Evolutionary conservation across 2,888 invertebrate species (phyloP).

Genomic region (Nycteola revayana): DNA sequence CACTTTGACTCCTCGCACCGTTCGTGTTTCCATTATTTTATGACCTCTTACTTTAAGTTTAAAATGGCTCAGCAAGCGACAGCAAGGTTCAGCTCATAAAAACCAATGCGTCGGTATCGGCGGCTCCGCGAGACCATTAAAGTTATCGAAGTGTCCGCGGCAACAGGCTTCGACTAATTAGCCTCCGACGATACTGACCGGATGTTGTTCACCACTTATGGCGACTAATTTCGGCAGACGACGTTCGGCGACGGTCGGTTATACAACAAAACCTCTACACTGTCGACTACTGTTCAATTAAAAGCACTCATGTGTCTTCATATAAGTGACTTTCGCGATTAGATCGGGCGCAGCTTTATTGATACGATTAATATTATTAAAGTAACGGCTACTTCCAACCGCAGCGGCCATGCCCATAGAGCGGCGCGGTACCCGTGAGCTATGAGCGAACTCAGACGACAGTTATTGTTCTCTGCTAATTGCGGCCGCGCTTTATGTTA

Average conservation of each 20-base stretch:
- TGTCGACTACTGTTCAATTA: too few species aligned
- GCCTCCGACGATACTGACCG: slow-evolving; percentile 23
- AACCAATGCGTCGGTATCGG: slow-evolving; percentile 37
- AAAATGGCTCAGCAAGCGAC: neutral
- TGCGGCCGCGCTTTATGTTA: slow-evolving; percentile 47
- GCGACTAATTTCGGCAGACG: slow-evolving; percentile 1
- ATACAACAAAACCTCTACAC: too few species aligned
- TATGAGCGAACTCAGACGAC: slow-evolving; percentile 15
- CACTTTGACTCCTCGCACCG: slow-evolving; percentile 3
- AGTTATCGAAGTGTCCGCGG: slow-evolving; percentile 48
- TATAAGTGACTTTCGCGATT: too few species aligned
- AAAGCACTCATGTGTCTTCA: too few species aligned
- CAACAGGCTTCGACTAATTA: slow-evolving; percentile 57
- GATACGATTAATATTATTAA: too few species aligned
- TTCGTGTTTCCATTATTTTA: too few species aligned
- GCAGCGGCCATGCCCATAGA: too few species aligned
- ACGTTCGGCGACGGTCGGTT: too few species aligned
- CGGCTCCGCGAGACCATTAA: slow-evolving; percentile 46
- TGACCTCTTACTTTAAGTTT: too few species aligned
- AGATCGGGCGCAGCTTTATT: too few species aligned
- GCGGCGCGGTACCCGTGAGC: slow-evolving; percentile 6
- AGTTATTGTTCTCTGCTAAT: slow-evolving; percentile 11
- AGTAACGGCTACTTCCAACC: too few species aligned
- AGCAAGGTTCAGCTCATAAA: slow-evolving; percentile 29
- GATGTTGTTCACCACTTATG: neutral